phyloP scores from a whole-genome alignment of 2,113 vertebrate genomes.

The Chlorodrepanis virens region DNA sequence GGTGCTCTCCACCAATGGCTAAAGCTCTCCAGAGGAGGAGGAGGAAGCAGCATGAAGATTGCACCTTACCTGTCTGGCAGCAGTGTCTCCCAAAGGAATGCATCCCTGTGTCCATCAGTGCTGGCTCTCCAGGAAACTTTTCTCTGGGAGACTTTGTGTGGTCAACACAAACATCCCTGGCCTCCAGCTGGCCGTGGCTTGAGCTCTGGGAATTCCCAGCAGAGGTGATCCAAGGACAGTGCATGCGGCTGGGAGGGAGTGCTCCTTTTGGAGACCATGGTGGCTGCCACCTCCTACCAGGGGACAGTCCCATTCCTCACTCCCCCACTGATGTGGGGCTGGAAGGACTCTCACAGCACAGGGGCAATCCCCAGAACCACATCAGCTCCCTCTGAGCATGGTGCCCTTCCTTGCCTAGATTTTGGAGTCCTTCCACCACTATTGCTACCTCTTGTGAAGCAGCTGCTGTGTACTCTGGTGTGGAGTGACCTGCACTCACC shows the following conservation, averaged over 20 bases:
- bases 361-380: background rate
- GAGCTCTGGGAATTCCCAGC: background rate
- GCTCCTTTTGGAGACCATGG: accelerated
- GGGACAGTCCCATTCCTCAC: background rate
- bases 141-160: background rate
- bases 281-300: background rate
- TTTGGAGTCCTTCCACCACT: background rate
- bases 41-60: background rate
- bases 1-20: background rate
- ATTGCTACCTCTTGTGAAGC: background rate
- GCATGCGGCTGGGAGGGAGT: accelerated
- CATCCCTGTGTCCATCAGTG: background rate
- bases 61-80: background rate
- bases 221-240: background rate
- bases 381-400: accelerated
- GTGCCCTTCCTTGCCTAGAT: background rate
- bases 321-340: background rate
- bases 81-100: accelerated
- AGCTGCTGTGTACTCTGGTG: background rate
- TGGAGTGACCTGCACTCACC: background rate
- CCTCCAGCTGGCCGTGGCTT: background rate
- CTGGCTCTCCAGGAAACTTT: background rate
- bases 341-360: background rate
- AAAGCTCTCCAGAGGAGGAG: background rate
- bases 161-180: background rate